These are phyloP conservation scores for Neocrepidodera transversa DNA, from an alignment of 2,888 invertebrate species.

Conservation along the genomic window DNA sequence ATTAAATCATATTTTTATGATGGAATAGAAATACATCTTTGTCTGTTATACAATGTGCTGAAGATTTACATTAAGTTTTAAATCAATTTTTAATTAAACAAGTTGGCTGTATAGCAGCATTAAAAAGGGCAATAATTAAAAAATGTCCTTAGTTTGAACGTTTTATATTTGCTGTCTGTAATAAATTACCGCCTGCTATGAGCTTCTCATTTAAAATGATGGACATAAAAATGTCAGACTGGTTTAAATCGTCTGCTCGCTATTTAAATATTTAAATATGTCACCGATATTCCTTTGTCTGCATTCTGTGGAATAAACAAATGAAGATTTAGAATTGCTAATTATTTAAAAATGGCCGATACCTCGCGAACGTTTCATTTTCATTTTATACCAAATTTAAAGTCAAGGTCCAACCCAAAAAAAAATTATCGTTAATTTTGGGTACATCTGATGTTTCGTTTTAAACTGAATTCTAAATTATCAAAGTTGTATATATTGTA, in stretches of 20 bases:
- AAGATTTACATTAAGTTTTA: not conserved
- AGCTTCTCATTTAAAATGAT: conserved; percentile 42
- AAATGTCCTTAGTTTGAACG: conserved; percentile 19
- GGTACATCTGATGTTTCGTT: conserved; percentile 32
- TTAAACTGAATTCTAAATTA: conserved; percentile 47
- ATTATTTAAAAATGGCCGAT: conserved; percentile 50
- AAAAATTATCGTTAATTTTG: conserved; percentile 55
- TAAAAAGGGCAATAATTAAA: conserved; percentile 10
- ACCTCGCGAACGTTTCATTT: conserved; percentile 33
- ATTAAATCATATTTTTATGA: not conserved
- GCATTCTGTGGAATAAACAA: conserved; percentile 54
- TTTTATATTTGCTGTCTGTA: conserved; percentile 18
- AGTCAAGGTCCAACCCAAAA: conserved; percentile 36
- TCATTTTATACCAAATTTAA: conserved; percentile 41
- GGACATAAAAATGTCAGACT: conserved; percentile 49
- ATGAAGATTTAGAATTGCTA: conserved; percentile 59
- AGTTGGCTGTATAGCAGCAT: not conserved
- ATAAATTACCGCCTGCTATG: conserved; percentile 34
- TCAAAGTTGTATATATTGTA: conserved; percentile 44
- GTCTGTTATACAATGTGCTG: not conserved
- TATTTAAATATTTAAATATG: conserved; percentile 60
- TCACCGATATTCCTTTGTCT: conserved; percentile 58
- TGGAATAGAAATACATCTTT: not conserved
- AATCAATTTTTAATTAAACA: conserved; percentile 11
- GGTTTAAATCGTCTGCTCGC: conserved; percentile 49